These are phyloP conservation scores for Desoria tigrina DNA, from an alignment of 2,888 invertebrate genomes.

Conservation along the genomic window DNA sequence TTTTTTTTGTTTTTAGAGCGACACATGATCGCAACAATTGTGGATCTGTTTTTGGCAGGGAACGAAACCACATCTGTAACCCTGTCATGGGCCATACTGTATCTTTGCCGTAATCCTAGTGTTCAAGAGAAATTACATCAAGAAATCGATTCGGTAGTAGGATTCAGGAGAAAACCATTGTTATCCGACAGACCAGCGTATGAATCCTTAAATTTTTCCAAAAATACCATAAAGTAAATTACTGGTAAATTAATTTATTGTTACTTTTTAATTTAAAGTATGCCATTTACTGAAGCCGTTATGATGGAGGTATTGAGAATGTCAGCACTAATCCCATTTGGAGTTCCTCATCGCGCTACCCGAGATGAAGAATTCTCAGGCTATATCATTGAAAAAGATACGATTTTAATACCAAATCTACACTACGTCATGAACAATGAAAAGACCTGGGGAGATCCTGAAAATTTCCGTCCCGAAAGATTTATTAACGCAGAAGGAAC, in stretches of 20 bases:
- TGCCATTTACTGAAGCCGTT: slow-evolving; percentile 27
- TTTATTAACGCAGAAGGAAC: slow-evolving; percentile 34
- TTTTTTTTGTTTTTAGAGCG: slow-evolving; percentile 9
- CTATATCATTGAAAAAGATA: slow-evolving; percentile 14
- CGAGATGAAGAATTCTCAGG: background rate
- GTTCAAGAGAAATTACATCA: slow-evolving; percentile 38
- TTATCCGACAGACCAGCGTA: too few species aligned
- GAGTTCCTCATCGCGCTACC: slow-evolving; percentile 13
- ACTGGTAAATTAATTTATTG: too few species aligned
- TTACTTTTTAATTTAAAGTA: too few species aligned
- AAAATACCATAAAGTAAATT: too few species aligned
- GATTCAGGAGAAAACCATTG: slow-evolving; percentile 16
- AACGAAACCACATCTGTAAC: slow-evolving; percentile 36
- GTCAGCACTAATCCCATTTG: slow-evolving; percentile 19
- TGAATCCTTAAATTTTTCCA: too few species aligned
- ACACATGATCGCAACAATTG: slow-evolving; percentile 20
- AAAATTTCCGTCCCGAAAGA: slow-evolving; percentile 47
- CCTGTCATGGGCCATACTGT: slow-evolving; percentile 35
- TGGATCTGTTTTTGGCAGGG: slow-evolving; percentile 25
- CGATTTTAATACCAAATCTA: background rate
- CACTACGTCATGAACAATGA: slow-evolving; percentile 21
- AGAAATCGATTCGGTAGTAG: slow-evolving; percentile 37
- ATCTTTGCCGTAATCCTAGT: slow-evolving; percentile 30
- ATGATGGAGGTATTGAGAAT: slow-evolving; percentile 26
- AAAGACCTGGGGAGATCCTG: background rate